Conservation (phyloP, 2,113 vertebrate genomes). For the Oostethus manadensis region DNA sequence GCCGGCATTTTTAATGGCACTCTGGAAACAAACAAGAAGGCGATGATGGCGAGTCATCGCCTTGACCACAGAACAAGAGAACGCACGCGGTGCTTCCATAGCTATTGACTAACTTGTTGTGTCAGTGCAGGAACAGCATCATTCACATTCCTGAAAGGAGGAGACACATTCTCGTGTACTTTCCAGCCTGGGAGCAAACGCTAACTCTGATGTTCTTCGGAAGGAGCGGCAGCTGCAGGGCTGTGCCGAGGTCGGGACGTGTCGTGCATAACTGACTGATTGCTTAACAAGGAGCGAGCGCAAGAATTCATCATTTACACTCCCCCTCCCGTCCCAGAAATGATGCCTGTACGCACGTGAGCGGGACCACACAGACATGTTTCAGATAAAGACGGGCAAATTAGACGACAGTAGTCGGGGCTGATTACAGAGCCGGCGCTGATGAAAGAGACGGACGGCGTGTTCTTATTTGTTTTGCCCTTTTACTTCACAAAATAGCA, state of each 20-base stretch:
- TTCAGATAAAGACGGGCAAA: conserved; percentile 77
- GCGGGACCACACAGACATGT: conserved; percentile 73
- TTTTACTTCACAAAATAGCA: conserved; percentile 20
- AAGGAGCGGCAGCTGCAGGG: conserved; percentile 50
- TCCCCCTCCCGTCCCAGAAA: conserved; percentile 45
- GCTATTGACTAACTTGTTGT: conserved; percentile 30
- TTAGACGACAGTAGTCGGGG: conserved; percentile 72
- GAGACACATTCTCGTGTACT: conserved; percentile 38
- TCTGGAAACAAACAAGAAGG: conserved; percentile 15
- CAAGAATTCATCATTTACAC: conserved; percentile 63
- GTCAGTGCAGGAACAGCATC: conserved; percentile 40
- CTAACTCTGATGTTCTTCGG: conserved; percentile 27
- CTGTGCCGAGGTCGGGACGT: conserved; percentile 56
- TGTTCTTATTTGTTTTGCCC: conserved; percentile 67
- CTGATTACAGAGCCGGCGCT: conserved; percentile 69
- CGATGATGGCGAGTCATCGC: neutral
- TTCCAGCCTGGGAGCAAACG: conserved; percentile 43
- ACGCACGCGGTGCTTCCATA: conserved; percentile 39
- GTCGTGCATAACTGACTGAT: conserved; percentile 66
- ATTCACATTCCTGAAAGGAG: conserved; percentile 41
- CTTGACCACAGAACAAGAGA: conserved; percentile 46
- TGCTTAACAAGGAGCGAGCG: conserved; percentile 57
- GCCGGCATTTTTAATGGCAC: conserved; percentile 57
- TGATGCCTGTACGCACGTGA: conserved; percentile 31
- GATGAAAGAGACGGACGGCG: conserved; percentile 70